Conservation (phyloP, 1,140 invertebrate species). For the Bombyx mandarina region DNA sequence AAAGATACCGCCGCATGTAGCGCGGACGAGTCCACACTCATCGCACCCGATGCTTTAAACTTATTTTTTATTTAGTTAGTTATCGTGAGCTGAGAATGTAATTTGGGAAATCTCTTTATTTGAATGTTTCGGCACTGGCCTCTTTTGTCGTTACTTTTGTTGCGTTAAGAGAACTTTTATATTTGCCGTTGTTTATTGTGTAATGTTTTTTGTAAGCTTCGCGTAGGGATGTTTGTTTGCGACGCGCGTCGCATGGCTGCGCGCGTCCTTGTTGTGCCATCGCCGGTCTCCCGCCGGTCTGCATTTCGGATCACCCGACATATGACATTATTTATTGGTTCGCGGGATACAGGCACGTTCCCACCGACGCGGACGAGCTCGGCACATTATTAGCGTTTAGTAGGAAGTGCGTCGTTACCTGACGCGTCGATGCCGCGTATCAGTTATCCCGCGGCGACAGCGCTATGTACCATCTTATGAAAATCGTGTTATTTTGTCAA, state of each 20-base stretch:
- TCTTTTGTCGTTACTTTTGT: conserved; percentile 40
- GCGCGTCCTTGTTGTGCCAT: conserved; percentile 44
- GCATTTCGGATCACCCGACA: conserved; percentile 52
- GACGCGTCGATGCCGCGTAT: conserved; percentile 29
- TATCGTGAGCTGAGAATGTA: conserved; percentile 27
- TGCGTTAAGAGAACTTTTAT: conserved; percentile 46
- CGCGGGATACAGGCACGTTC: conserved; percentile 45
- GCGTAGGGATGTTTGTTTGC: conserved; percentile 37
- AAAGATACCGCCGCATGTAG: conserved; percentile 33
- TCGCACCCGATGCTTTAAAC: conserved; percentile 57
- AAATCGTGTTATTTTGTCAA: too few species aligned
- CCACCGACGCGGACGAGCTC: conserved; percentile 56
- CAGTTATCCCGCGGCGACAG: conserved; percentile 9
- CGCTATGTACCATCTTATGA: too few species aligned
- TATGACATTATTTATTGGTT: conserved; percentile 47
- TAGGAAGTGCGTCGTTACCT: conserved; percentile 63
- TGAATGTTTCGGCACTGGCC: conserved; percentile 42
- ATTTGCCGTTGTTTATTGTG: conserved; percentile 59
- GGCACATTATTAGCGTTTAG: conserved; percentile 49
- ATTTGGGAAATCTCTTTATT: conserved; percentile 29
- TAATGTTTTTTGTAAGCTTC: conserved; percentile 45
- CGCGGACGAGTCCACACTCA: conserved; percentile 46
- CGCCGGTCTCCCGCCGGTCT: conserved; percentile 19
- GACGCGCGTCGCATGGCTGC: conserved; percentile 37
- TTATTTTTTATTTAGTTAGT: conserved; percentile 46